These are phyloP conservation scores for Luidia sarsii DNA, from an alignment of 53 echinoderm and acorn worm genomes.

Conservation along the genomic window DNA sequence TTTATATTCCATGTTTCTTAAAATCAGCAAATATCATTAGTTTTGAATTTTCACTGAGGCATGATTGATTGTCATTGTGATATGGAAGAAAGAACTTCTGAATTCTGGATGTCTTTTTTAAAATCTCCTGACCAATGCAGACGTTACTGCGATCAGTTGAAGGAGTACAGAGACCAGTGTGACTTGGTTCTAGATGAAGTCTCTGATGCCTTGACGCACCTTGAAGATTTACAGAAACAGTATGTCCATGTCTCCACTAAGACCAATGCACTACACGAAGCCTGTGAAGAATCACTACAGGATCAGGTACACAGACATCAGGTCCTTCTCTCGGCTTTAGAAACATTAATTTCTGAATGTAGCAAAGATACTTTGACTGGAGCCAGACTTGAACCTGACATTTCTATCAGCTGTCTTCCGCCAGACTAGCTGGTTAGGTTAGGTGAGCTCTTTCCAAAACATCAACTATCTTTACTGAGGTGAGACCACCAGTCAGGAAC, in stretches of 20 bases:
- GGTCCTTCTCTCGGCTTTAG: too few relatives aligned
- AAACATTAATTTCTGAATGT: too few relatives aligned
- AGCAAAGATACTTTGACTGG: too few relatives aligned
- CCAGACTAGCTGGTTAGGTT: too few relatives aligned
- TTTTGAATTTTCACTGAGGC: background rate
- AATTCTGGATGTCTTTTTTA: background rate
- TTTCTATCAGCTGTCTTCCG: too few relatives aligned
- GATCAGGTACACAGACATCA: slow-evolving; percentile 99
- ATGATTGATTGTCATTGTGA: background rate
- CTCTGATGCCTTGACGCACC: slow-evolving; percentile 82
- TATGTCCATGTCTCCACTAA: slow-evolving; percentile 93
- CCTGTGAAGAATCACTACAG: slow-evolving; percentile 87
- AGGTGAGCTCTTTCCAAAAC: too few relatives aligned
- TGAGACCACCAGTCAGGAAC: too few relatives aligned
- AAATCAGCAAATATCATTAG: background rate
- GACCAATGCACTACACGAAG: slow-evolving; percentile 95
- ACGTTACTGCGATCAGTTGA: slow-evolving; percentile 91
- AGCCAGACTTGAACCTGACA: too few relatives aligned
- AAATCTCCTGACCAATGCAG: slow-evolving; percentile 28
- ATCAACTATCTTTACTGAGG: too few relatives aligned
- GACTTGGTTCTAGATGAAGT: slow-evolving; percentile 94
- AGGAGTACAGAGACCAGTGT: slow-evolving; percentile 90
- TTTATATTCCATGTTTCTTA: too few relatives aligned
- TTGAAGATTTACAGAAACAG: slow-evolving; percentile 86
- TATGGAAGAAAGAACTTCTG: background rate